Evolutionary conservation across 2,113 vertebrate genomes (phyloP).

Genomic region (Myrmophylax atrothorax): DNA sequence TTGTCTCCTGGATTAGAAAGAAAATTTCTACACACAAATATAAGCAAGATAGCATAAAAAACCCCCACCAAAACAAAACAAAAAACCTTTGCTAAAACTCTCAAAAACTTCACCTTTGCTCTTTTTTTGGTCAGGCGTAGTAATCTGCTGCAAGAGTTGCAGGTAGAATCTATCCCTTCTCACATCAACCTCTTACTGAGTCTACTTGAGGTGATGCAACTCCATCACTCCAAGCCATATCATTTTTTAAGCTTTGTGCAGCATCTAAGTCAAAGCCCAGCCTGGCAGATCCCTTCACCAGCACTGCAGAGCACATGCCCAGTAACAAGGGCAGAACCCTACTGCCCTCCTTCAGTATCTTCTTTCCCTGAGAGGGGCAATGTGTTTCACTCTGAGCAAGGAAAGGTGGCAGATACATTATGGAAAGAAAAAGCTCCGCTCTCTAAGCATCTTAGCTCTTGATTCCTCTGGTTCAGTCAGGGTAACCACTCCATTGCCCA

Average conservation of each 20-base stretch:
- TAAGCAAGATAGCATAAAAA: not conserved
- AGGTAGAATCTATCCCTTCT: not conserved
- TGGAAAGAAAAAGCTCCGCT: not conserved
- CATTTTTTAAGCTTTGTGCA: not conserved
- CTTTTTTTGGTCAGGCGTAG: not conserved
- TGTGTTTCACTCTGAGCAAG: not conserved
- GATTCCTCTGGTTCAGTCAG: not conserved
- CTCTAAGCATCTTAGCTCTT: not conserved
- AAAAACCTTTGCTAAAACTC: not conserved
- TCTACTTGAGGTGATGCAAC: not conserved
- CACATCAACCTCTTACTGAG: not conserved
- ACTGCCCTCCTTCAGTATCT: not conserved
- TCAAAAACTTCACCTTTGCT: not conserved
- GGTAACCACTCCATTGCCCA: not conserved
- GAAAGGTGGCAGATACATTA: not conserved
- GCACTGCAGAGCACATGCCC: accelerated
- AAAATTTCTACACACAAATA: not conserved
- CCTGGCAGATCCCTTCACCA: not conserved
- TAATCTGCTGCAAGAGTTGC: not conserved
- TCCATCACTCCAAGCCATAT: not conserved
- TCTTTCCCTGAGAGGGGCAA: not conserved
- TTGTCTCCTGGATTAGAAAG: not conserved
- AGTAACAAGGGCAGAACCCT: not conserved
- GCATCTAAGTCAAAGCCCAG: not conserved
- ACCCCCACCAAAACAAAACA: not conserved